phyloP scores from a whole-genome alignment of 2,888 invertebrate genomes.

The Orthosia gracilis region DNA sequence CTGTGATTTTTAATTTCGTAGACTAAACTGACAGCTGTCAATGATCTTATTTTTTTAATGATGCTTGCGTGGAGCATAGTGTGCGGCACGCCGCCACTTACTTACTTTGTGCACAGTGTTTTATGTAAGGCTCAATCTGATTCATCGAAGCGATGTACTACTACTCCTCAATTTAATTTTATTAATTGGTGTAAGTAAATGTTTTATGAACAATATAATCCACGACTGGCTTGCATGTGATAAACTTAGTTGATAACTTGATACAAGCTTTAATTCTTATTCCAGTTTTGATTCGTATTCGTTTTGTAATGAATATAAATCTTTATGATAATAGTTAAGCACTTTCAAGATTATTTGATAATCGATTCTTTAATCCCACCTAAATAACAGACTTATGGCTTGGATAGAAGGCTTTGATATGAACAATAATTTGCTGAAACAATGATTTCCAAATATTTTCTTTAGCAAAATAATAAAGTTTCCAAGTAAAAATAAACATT shows the following conservation, averaged over 20 bases:
- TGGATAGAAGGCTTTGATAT: background rate
- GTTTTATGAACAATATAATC: too few relatives aligned
- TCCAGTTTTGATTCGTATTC: background rate
- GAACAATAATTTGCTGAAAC: background rate
- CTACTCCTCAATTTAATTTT: too few relatives aligned
- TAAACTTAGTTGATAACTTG: background rate
- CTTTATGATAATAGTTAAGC: background rate
- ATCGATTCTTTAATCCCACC: background rate
- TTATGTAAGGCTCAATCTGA: too few relatives aligned
- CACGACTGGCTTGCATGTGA: conserved; percentile 3
- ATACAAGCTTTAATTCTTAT: background rate
- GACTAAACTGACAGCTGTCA: too few relatives aligned
- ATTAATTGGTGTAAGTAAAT: too few relatives aligned
- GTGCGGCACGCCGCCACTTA: too few relatives aligned
- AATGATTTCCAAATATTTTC: background rate
- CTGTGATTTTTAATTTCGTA: too few relatives aligned
- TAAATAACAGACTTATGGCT: background rate
- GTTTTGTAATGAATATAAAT: background rate
- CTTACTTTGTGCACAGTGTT: too few relatives aligned
- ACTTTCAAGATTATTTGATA: background rate
- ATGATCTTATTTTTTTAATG: too few relatives aligned
- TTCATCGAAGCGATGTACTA: too few relatives aligned
- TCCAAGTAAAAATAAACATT: background rate
- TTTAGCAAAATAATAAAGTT: background rate
- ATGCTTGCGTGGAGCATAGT: too few relatives aligned